phyloP scores from a whole-genome alignment of 2,888 invertebrate genomes.

The Phrixothrix hirtus region DNA sequence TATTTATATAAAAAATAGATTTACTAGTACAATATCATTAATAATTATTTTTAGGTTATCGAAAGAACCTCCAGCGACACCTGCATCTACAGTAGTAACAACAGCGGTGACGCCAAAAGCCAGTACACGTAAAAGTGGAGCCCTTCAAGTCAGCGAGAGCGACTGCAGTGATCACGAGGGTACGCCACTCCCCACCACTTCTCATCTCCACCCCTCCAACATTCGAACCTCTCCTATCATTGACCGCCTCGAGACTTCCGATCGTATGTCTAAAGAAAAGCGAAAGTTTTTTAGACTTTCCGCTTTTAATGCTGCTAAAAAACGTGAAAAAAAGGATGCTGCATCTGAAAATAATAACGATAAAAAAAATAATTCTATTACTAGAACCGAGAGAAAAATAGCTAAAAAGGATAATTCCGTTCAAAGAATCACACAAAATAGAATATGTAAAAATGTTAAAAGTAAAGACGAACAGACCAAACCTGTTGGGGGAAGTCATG shows the following conservation, averaged over 20 bases:
- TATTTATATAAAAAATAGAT: neutral
- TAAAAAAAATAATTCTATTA: constrained; percentile 3
- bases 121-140: constrained; percentile 54
- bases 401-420: constrained; percentile 8
- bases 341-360: constrained; percentile 3
- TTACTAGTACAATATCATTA: too few relatives aligned
- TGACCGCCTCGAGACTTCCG: constrained; percentile 64
- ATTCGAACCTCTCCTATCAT: constrained; percentile 43
- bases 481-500: neutral
- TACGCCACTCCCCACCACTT: constrained; percentile 54
- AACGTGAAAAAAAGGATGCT: constrained; percentile 40
- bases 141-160: constrained; percentile 52
- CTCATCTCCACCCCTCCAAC: constrained; percentile 50
- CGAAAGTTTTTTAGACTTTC: constrained; percentile 84
- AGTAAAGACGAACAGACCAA: constrained; percentile 19
- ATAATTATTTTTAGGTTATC: constrained; percentile 13
- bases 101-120: constrained; percentile 38
- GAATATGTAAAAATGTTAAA: constrained; percentile 24
- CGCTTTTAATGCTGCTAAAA: constrained; percentile 74
- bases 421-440: constrained; percentile 23
- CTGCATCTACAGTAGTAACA: constrained; percentile 45
- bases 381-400: constrained; percentile 13
- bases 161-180: constrained; percentile 53
- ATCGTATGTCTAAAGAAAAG: constrained; percentile 84
- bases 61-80: constrained; percentile 21